Evolutionary conservation across 2,888 invertebrate species (phyloP).

Genomic region (Mamestra brassicae): DNA sequence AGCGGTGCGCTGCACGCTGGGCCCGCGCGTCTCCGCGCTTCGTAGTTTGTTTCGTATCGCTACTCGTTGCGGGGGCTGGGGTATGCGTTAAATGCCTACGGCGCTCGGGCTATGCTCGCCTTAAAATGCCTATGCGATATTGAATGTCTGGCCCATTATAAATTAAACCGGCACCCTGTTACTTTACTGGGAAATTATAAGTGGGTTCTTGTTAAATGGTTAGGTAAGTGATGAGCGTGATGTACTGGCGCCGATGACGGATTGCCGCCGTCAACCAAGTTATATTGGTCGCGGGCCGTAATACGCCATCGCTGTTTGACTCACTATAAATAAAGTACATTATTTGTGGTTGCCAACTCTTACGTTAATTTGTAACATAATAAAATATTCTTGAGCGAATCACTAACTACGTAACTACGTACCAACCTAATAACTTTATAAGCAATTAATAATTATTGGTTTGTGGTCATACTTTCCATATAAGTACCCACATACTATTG

Average conservation of each 20-base stretch:
- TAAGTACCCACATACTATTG: neutral
- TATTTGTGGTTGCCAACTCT: conserved; percentile 17
- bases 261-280: conserved; percentile 45
- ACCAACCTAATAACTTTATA: too few relatives aligned
- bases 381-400: neutral
- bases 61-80: too few relatives aligned
- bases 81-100: too few relatives aligned
- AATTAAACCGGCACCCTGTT: conserved; percentile 42
- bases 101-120: too few relatives aligned
- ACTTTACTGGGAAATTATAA: conserved; percentile 48
- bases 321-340: conserved; percentile 12
- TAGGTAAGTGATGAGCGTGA: conserved; percentile 58
- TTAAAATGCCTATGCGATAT: conserved; percentile 31
- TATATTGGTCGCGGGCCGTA: conserved; percentile 21
- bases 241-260: conserved; percentile 52
- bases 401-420: neutral
- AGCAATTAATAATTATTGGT: neutral
- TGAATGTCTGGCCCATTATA: conserved; percentile 52
- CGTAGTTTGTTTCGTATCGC: too few relatives aligned
- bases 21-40: too few relatives aligned
- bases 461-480: conserved; percentile 9
- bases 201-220: conserved; percentile 58
- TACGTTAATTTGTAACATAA: neutral
- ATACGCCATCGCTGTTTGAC: conserved; percentile 2
- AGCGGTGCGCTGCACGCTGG: too few relatives aligned